Conservation (phyloP, 2,113 vertebrate genomes). For the Nestor notabilis region DNA sequence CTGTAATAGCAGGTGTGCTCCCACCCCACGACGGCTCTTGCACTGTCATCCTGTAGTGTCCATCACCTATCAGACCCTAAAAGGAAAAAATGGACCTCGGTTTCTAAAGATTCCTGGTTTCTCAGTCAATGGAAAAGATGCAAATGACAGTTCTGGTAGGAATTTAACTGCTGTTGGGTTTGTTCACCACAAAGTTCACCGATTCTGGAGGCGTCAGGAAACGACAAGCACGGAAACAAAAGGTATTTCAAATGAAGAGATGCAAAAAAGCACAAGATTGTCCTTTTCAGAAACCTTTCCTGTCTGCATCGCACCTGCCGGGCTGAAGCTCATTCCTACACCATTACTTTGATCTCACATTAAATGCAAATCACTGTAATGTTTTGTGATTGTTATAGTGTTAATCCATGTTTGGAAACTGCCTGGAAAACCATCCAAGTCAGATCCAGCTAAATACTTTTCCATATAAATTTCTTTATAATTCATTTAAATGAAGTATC, state of each 20-base stretch:
- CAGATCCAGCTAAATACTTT: slow-evolving; percentile 71
- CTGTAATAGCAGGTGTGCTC: slow-evolving; percentile 39
- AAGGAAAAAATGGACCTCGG: slow-evolving; percentile 27
- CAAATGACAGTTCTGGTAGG: slow-evolving; percentile 13
- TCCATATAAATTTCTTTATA: slow-evolving; percentile 69
- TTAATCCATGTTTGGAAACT: slow-evolving; percentile 68
- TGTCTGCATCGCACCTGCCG: neutral
- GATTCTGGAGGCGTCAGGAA: slow-evolving; percentile 30
- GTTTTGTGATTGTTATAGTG: slow-evolving; percentile 79
- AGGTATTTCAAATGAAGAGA: slow-evolving; percentile 42
- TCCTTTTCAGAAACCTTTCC: slow-evolving; percentile 70
- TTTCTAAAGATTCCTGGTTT: slow-evolving; percentile 50
- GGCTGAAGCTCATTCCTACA: slow-evolving; percentile 38
- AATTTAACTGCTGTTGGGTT: neutral
- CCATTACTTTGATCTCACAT: slow-evolving; percentile 57
- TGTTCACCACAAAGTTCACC: slow-evolving; percentile 7
- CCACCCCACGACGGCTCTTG: slow-evolving; percentile 21
- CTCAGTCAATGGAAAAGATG: slow-evolving; percentile 53
- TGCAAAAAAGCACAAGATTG: slow-evolving; percentile 73
- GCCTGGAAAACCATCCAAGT: slow-evolving; percentile 70
- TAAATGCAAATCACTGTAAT: slow-evolving; percentile 73
- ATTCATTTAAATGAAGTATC: slow-evolving; percentile 74
- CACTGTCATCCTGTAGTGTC: slow-evolving; percentile 42
- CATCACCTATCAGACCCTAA: slow-evolving; percentile 17
- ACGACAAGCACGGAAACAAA: slow-evolving; percentile 53